Evolutionary conservation across 2,888 invertebrate species (phyloP).

Genomic region (Synanthedon andrenaeformis): DNA sequence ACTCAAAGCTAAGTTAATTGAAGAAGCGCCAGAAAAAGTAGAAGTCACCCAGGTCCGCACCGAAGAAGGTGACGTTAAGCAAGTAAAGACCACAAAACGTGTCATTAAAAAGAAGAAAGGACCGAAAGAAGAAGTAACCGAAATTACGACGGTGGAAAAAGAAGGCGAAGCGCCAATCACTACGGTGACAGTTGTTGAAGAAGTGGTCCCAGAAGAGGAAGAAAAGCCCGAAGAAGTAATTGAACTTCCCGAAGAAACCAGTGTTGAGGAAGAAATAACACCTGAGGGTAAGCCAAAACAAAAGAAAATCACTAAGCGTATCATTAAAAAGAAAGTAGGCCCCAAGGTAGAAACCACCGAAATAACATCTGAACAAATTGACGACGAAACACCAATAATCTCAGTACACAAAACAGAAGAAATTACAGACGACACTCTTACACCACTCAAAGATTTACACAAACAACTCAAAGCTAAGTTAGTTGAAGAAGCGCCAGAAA

Average conservation of each 20-base stretch:
- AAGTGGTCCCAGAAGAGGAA: slow-evolving; percentile 25
- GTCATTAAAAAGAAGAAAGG: slow-evolving; percentile 49
- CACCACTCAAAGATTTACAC: slow-evolving; percentile 8
- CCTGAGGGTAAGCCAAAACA: slow-evolving; percentile 11
- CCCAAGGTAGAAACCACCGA: slow-evolving; percentile 27
- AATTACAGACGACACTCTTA: slow-evolving; percentile 19
- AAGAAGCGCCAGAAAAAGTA: slow-evolving; percentile 13
- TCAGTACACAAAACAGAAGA: slow-evolving; percentile 34
- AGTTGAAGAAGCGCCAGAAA: slow-evolving; percentile 13
- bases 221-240: slow-evolving; percentile 10
- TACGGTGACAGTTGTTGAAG: slow-evolving; percentile 29
- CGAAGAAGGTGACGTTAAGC: slow-evolving; percentile 9
- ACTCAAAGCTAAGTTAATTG: slow-evolving; percentile 18
- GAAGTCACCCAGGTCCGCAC: slow-evolving; percentile 12
- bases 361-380: slow-evolving; percentile 28
- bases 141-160: slow-evolving; percentile 50
- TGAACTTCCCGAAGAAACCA: slow-evolving; percentile 10
- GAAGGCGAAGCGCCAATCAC: slow-evolving; percentile 37
- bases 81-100: slow-evolving; percentile 13
- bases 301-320: slow-evolving; percentile 27
- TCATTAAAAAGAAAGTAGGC: slow-evolving; percentile 42
- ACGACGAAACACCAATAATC: slow-evolving; percentile 19
- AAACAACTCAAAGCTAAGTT: slow-evolving; percentile 17
- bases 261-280: slow-evolving; percentile 4
- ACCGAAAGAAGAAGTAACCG: slow-evolving; percentile 49